Evolutionary conservation across 1,140 invertebrate genomes (phyloP).

Genomic region (Drosophila dunni): DNA sequence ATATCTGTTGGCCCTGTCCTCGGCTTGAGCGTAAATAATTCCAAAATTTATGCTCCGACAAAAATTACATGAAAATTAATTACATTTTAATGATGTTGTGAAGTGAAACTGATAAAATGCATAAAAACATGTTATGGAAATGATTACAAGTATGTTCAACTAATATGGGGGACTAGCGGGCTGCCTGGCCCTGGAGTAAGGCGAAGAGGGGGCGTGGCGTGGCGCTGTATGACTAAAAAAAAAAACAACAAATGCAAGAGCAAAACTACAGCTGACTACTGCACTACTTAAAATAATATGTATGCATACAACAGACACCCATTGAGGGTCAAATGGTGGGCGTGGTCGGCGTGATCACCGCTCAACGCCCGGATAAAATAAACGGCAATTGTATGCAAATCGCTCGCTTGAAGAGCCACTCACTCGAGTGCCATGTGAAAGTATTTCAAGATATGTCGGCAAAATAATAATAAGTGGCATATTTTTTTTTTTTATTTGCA

Average conservation of each 20-base stretch:
- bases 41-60: slow-evolving; percentile 85
- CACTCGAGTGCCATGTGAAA: slow-evolving; percentile 56
- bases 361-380: slow-evolving; percentile 51
- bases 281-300: slow-evolving; percentile 46
- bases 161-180: background rate
- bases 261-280: slow-evolving; percentile 49
- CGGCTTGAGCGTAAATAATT: slow-evolving; percentile 83
- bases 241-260: slow-evolving; percentile 44
- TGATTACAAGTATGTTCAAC: slow-evolving; percentile 41
- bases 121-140: slow-evolving; percentile 54
- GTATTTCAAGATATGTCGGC: slow-evolving; percentile 40
- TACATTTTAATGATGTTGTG: slow-evolving; percentile 76
- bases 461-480: slow-evolving; percentile 48
- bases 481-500: slow-evolving; percentile 36
- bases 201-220: slow-evolving; percentile 5
- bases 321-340: background rate
- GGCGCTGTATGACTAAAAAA: slow-evolving; percentile 5
- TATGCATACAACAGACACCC: slow-evolving; percentile 25
- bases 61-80: slow-evolving; percentile 83
- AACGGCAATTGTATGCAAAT: slow-evolving; percentile 79
- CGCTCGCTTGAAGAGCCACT: slow-evolving; percentile 48
- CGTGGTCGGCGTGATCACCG: slow-evolving; percentile 12
- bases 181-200: background rate
- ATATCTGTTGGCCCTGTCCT: slow-evolving; percentile 66
- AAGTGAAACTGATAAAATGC: slow-evolving; percentile 51